Evolutionary conservation across 2,888 invertebrate genomes (phyloP).

Genomic region (Lithosia quadra): DNA sequence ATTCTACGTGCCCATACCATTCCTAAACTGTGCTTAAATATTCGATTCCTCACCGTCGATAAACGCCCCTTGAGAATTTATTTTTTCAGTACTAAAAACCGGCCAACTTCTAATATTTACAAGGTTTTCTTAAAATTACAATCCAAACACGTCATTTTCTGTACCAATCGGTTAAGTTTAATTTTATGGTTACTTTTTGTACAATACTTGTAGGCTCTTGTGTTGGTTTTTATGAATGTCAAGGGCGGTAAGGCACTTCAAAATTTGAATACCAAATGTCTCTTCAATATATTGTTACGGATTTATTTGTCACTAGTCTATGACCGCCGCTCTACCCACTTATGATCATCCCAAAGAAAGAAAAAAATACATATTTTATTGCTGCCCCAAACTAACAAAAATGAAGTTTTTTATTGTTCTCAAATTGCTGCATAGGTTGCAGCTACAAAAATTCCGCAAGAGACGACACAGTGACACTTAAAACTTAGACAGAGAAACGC

Average conservation of each 20-base stretch:
- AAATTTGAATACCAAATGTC: slow-evolving; percentile 7
- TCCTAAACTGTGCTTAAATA: neutral
- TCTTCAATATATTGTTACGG: neutral
- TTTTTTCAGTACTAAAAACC: neutral
- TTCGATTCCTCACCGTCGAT: neutral
- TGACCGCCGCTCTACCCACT: neutral
- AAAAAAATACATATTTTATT: neutral
- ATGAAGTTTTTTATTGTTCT: too few relatives aligned
- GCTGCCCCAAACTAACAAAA: too few relatives aligned
- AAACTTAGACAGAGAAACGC: too few relatives aligned
- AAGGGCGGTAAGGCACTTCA: slow-evolving; percentile 9
- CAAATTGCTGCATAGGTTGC: too few relatives aligned
- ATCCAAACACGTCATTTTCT: neutral
- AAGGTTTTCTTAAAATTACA: neutral
- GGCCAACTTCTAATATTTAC: neutral
- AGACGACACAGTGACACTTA: too few relatives aligned
- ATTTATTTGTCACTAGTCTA: neutral
- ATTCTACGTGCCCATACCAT: neutral
- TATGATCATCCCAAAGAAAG: neutral
- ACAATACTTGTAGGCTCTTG: neutral
- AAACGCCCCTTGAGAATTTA: neutral
- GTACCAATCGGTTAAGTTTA: neutral
- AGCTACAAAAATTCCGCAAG: too few relatives aligned
- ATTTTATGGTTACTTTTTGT: slow-evolving; percentile 1
- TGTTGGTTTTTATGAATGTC: slow-evolving; percentile 3